Evolutionary conservation across 2,888 invertebrate species (phyloP).

Genomic region (Melinaea menophilus): DNA sequence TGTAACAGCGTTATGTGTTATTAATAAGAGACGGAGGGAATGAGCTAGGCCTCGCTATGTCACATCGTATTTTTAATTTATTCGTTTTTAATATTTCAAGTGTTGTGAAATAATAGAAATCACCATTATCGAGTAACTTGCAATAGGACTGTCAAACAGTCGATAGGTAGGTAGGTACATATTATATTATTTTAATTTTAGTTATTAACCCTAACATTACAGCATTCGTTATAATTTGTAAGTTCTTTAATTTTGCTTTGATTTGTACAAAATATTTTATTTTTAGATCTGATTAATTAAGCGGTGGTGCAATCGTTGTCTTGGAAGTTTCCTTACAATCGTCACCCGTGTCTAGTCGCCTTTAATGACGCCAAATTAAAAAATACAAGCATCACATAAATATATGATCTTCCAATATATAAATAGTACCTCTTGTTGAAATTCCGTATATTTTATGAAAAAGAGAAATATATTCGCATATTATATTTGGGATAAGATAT

Average conservation of each 20-base stretch:
- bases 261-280: conserved; percentile 65
- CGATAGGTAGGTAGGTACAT: conserved; percentile 67
- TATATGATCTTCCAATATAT: conserved; percentile 55
- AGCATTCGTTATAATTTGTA: conserved; percentile 60
- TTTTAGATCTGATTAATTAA: conserved; percentile 64
- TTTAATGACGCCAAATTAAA: conserved; percentile 39
- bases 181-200: conserved; percentile 63
- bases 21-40: conserved; percentile 24
- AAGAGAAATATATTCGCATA: conserved; percentile 54
- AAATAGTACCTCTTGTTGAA: conserved; percentile 68
- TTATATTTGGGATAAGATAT: conserved; percentile 51
- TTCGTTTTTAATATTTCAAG: conserved; percentile 47
- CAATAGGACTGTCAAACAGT: conserved; percentile 66
- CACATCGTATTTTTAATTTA: conserved; percentile 33
- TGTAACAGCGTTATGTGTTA: conserved; percentile 44
- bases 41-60: conserved; percentile 17
- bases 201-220: conserved; percentile 68
- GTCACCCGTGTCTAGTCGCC: conserved; percentile 42
- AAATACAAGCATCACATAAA: conserved; percentile 51
- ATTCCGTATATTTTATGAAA: conserved; percentile 69
- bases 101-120: conserved; percentile 60
- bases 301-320: conserved; percentile 48
- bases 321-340: conserved; percentile 33
- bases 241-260: conserved; percentile 77
- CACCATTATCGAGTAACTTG: conserved; percentile 56